Evolutionary conservation across 2,113 vertebrate species (phyloP).

Genomic region (Australoheros scitulus): DNA sequence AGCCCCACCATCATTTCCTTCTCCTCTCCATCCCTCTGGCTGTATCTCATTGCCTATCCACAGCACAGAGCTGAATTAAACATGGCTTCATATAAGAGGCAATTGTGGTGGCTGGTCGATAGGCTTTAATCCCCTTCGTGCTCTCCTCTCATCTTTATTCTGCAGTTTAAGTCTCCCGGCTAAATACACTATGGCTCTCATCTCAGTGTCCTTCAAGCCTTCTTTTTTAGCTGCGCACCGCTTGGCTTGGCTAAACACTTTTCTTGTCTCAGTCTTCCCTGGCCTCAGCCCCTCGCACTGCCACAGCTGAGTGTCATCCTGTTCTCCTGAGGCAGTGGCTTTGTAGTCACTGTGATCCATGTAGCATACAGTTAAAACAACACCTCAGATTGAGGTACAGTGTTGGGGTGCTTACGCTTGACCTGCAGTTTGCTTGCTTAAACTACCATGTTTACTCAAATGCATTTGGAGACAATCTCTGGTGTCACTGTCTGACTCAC

Average conservation of each 20-base stretch:
- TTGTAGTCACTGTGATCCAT: neutral
- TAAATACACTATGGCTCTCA: slow-evolving; percentile 61
- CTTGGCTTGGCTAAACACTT: slow-evolving; percentile 47
- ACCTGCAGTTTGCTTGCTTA: slow-evolving; percentile 3
- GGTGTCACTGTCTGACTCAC: slow-evolving; percentile 29
- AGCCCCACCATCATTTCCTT: neutral
- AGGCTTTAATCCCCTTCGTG: slow-evolving; percentile 72
- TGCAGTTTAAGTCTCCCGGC: slow-evolving; percentile 55
- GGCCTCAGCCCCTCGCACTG: slow-evolving; percentile 1
- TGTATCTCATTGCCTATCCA: slow-evolving; percentile 45
- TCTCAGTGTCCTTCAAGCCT: slow-evolving; percentile 55
- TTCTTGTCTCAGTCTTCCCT: slow-evolving; percentile 17
- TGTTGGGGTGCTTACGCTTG: neutral
- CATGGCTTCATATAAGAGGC: slow-evolving; percentile 71
- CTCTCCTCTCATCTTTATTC: slow-evolving; percentile 57
- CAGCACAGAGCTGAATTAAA: slow-evolving; percentile 72
- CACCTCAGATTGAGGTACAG: neutral
- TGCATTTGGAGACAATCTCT: neutral
- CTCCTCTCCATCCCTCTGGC: neutral
- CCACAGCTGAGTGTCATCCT: slow-evolving; percentile 23
- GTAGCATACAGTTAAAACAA: slow-evolving; percentile 9
- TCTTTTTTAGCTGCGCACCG: slow-evolving; percentile 29
- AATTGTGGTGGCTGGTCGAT: slow-evolving; percentile 72
- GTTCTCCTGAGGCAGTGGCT: slow-evolving; percentile 29
- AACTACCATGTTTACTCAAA: neutral